phyloP scores from a whole-genome alignment of 2,113 vertebrate species.

The Cyanoramphus novaezelandiae region DNA sequence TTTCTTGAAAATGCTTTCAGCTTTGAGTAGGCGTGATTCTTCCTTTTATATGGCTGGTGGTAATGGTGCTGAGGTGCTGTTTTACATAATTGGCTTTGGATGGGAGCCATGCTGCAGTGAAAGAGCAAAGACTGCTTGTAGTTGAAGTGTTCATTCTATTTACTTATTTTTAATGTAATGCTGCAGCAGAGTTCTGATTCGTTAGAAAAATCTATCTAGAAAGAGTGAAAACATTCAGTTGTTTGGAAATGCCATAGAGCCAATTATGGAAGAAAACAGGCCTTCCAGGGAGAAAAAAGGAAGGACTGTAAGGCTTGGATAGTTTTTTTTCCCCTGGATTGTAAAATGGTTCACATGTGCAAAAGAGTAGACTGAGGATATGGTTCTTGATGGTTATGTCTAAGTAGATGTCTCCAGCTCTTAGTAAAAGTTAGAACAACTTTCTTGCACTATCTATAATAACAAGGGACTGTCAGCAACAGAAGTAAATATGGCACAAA shows the following conservation, averaged over 20 bases:
- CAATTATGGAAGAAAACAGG: neutral
- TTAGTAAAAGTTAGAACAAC: neutral
- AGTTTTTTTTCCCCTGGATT: neutral
- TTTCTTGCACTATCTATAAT: neutral
- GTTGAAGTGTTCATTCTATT: neutral
- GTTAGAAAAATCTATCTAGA: neutral
- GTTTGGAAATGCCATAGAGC: neutral
- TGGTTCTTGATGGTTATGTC: neutral
- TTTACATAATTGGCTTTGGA: conserved; percentile 74
- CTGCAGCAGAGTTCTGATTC: neutral
- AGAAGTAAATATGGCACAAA: neutral
- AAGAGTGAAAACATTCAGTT: neutral
- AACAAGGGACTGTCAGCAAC: neutral
- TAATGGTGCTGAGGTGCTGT: conserved; percentile 49
- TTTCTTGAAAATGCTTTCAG: conserved; percentile 68
- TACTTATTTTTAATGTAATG: neutral
- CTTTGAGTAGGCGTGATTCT: conserved; percentile 62
- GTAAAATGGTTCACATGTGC: neutral
- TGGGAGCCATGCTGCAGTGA: conserved; percentile 51
- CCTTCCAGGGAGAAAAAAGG: neutral
- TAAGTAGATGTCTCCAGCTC: neutral
- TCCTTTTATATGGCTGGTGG: conserved; percentile 54
- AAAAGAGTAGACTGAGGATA: neutral
- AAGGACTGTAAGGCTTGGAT: neutral
- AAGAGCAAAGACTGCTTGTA: conserved; percentile 51